Percentiles rank a stretch among this genome's conserved stretches.
Evolutionary conservation across 2,888 invertebrate genomes (phyloP).

Genomic region (Tortrix viridana): DNA sequence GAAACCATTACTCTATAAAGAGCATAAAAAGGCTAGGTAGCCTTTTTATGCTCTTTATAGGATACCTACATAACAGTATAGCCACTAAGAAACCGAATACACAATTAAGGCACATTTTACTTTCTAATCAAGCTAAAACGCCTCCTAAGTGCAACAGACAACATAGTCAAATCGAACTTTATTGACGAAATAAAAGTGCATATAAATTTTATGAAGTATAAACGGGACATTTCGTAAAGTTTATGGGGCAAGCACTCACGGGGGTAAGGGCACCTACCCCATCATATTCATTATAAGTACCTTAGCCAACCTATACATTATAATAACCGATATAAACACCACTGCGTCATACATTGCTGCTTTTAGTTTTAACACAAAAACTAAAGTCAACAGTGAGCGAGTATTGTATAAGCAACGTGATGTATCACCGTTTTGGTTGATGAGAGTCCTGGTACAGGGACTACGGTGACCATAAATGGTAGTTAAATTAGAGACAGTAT

Average conservation of each 20-base stretch:
- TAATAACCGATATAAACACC: slow-evolving; percentile 4
- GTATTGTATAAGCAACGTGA: slow-evolving; percentile 34
- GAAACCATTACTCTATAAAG: no score
- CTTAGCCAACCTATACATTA: slow-evolving; percentile 29
- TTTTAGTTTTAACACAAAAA: background rate
- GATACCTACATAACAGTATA: no score
- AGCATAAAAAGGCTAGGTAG: no score
- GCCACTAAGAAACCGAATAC: no score
- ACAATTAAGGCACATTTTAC: background rate
- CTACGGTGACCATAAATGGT: slow-evolving; percentile 77
- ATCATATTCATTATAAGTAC: slow-evolving; percentile 36
- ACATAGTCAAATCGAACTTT: slow-evolving; percentile 78
- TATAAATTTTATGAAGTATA: slow-evolving; percentile 83
- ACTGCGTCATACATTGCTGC: slow-evolving; percentile 36
- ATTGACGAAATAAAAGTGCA: slow-evolving; percentile 79
- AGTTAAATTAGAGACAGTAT: slow-evolving; percentile 78
- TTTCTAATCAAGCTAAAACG: slow-evolving; percentile 39
- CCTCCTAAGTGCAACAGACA: slow-evolving; percentile 55
- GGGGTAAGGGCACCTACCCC: slow-evolving; percentile 61
- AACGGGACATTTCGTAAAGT: slow-evolving; percentile 73
- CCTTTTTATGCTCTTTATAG: no score
- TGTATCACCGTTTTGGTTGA: slow-evolving; percentile 14
- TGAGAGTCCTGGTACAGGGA: slow-evolving; percentile 50
- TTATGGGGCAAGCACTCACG: slow-evolving; percentile 70
- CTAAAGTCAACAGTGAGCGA: slow-evolving; percentile 28